phyloP scores from a whole-genome alignment of 2,113 vertebrate species.

The Zapus hudsonius region DNA sequence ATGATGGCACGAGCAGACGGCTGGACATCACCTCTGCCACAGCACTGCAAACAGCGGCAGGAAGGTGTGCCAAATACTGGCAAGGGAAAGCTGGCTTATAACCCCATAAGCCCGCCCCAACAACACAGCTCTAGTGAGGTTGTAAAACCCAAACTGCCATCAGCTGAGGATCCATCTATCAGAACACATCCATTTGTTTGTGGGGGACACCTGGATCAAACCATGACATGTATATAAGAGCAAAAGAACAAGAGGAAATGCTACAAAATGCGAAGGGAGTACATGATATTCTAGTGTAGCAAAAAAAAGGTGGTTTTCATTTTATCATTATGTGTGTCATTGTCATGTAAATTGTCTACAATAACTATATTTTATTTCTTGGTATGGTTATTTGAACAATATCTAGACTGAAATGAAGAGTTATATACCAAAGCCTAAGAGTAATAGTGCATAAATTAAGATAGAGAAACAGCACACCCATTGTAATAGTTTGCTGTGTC shows the following conservation, averaged over 20 bases:
- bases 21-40: no score
- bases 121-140: no score
- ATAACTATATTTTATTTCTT: slow-evolving; percentile 14
- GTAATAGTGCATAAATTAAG: not conserved
- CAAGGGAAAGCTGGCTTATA: no score
- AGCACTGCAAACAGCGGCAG: no score
- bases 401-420: not conserved
- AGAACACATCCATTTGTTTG: no score
- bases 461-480: not conserved
- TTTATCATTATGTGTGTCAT: not conserved
- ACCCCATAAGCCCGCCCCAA: no score
- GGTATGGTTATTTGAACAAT: not conserved
- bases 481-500: not conserved
- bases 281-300: not conserved
- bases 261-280: not conserved
- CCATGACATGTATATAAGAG: no score
- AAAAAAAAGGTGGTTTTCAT: not conserved
- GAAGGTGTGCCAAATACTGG: no score
- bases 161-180: no score
- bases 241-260: not conserved
- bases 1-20: no score
- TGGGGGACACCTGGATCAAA: no score
- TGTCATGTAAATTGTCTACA: slow-evolving; percentile 1
- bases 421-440: not conserved
- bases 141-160: no score